These are phyloP conservation scores for Lepus europaeus DNA, from an alignment of 2,113 vertebrate genomes.

Conservation along the genomic window DNA sequence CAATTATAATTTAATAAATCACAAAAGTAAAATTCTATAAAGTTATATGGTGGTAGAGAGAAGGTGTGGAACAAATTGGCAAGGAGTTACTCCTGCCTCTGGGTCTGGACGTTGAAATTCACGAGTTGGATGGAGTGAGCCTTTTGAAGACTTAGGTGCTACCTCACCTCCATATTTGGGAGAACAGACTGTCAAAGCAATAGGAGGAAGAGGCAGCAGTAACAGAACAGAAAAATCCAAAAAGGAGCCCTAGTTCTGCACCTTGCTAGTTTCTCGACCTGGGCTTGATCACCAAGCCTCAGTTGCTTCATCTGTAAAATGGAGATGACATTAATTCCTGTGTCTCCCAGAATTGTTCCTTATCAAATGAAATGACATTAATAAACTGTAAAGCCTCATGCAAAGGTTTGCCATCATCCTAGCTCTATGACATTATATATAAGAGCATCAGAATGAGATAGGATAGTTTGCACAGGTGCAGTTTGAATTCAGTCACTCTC, in stretches of 20 bases:
- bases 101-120: background rate
- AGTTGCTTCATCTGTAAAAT: background rate
- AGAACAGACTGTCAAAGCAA: background rate
- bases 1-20: background rate
- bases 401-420: background rate
- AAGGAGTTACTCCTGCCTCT: background rate
- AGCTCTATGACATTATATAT: background rate
- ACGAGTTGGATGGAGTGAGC: background rate
- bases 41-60: background rate
- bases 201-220: background rate
- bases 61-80: background rate
- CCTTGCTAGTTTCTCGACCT: background rate
- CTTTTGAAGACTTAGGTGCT: background rate
- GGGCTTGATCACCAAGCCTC: background rate
- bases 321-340: background rate
- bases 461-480: background rate
- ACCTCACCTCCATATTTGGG: background rate
- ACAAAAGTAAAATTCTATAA: background rate
- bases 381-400: background rate
- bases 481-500: background rate
- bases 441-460: background rate
- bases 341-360: background rate
- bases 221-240: background rate
- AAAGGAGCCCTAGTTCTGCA: background rate
- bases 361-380: background rate